Conservation (phyloP, 2,888 invertebrate species). For the Xanthia togata region DNA sequence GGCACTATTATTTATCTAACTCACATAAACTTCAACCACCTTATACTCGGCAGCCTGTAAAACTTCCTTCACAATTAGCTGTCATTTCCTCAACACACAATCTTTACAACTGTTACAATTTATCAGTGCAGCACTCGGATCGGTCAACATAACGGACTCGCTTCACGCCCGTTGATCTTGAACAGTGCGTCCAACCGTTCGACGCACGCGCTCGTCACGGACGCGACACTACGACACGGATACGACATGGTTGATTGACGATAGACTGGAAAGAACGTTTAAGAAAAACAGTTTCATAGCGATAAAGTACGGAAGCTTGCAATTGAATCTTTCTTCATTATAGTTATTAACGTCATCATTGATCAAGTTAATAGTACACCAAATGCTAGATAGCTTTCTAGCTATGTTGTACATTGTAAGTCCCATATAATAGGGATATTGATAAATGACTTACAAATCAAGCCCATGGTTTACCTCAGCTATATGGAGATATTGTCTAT, state of each 20-base stretch:
- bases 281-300: background rate
- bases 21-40: no score
- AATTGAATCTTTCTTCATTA: background rate
- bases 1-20: background rate
- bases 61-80: background rate
- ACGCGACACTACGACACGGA: slow-evolving; percentile 43
- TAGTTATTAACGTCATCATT: background rate
- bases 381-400: background rate
- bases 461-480: background rate
- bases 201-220: slow-evolving; percentile 34
- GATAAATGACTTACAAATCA: background rate
- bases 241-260: slow-evolving; percentile 46
- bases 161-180: slow-evolving; percentile 62
- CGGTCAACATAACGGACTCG: slow-evolving; percentile 64
- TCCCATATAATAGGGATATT: background rate
- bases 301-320: background rate
- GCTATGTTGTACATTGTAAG: no score
- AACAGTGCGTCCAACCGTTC: slow-evolving; percentile 27
- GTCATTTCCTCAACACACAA: background rate
- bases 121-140: slow-evolving; percentile 43
- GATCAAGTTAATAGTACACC: background rate
- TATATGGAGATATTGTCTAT: background rate
- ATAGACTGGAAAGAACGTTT: slow-evolving; percentile 1
- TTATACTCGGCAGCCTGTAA: no score
- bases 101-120: slow-evolving; percentile 34